Base-by-base conservation (phyloP, 1,140 invertebrate species). In the Dolichoris vasculosae region DNA sequence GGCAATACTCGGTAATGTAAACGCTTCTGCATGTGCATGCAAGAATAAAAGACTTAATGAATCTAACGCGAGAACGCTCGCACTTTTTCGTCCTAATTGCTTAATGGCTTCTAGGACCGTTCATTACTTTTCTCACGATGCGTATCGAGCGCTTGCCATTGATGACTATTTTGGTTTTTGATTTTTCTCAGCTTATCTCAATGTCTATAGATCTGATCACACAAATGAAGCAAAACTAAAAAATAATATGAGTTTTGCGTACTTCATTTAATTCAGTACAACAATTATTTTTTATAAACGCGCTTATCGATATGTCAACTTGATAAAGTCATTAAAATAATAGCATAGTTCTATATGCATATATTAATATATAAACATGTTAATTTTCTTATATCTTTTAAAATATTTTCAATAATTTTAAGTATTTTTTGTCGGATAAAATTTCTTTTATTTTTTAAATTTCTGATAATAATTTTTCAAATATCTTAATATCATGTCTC, bases 11-110 rank as follows among this genome's bases (percentile, higher is more conserved):
- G 8, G 43, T 8, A 73, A 73, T 73, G 38, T 73, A 43, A 43
- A 17, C 40, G 69, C 20, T 32, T 32, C 35, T 69, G 32, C 7
- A 6, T 26, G 55, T 84, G 32, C 48, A 79, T 26, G 48, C n/a
- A 64, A 55, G 38, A 30, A 51, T 11, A 30, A 51, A 30, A 51
- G 35, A 15, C 17, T 43, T 23, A 51, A 76, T 51, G 6, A 51
- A 59, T 32, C 30, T 35, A 32, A 69, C 15, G 32, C 32, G 32
- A 40, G 35, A 67, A 63, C 32, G 46, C 63, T 55, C 48, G 73
- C 73, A 51, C 43, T 67, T 87, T 69, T 77, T 88, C 67, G 51
- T 82, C 64, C 84, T 87, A 88, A 89, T 89, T 89, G 87, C 86
- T 87, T 87, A 87, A 90, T 87, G 46, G 35, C 32, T 64, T 63